Base-by-base conservation (phyloP, 2,888 invertebrate genomes). In the Eupsilia transversa region DNA sequence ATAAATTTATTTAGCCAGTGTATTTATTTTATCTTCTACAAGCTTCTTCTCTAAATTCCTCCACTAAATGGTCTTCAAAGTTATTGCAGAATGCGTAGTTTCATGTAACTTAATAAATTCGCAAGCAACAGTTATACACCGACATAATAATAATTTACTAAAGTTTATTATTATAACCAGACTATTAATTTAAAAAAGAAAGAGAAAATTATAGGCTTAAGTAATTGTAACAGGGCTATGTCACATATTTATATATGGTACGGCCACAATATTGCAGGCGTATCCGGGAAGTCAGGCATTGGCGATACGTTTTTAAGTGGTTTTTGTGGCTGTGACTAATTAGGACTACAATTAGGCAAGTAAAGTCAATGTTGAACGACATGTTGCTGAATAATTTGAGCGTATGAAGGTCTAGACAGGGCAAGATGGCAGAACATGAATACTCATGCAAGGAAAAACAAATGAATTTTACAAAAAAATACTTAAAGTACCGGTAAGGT, bases 211-310 rank as follows among this genome's bases (percentile, higher is more conserved):
- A 74, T 86, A 72, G 75, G 59, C 30, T 74, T 72, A 35, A 70
- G 59, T 71, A 67, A 64, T 71, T 79, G 72, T 27, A 59, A 65
- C 46, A 35, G 27, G 35, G 60, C 64, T 65, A 71, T 77, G 63
- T 67, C 43, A 73, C 68, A 70, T 86, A 81, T 74, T 80, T 86
- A 77, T 77, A n/a, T 85, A 78, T 70, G 60, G 75, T 69, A 70
- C 33, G 35, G 46, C 30, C 63, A 75, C 66, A 73, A 79, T 81
- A 79, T 79, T 61, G 82, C 86, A 77, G 89, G 89, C 91, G 88
- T 91, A 91, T 92, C 92, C 87, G 87, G 87, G 87, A 87, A 86
- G 86, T 82, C 84, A 75, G 75, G 73, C 87, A 91, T 91, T 89
- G 91, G 86, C 88, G 81, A 90, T 90, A 89, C 74, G 88, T 91